Evolutionary conservation across 2,888 invertebrate genomes (phyloP), one percentile per base, ranked within the genome.

Genomic region (Dasypolia templi): DNA sequence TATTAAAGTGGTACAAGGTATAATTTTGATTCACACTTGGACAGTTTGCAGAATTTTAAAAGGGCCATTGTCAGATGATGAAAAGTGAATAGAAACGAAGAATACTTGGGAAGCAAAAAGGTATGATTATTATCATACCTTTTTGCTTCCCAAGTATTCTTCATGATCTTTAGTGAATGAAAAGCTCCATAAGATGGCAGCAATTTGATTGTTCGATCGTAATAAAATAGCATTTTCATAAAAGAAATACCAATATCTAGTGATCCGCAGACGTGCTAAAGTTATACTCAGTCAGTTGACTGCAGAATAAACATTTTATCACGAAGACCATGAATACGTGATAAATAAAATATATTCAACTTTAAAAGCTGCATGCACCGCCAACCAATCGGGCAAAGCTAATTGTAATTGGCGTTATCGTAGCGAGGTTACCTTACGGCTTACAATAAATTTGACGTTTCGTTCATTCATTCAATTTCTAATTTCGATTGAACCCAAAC

Each of bases 91-190:
- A 3, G 22, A 61, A 70, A 42, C 49, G 26, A 49, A 78, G 55
- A 61, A 61, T 55, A 44, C 67, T 75, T 59, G 9, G 1, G 0
- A 55, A 68, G 44, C 17, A 46, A 32, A 62, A 77, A 42, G 26
- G 26, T 11, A 55, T 35, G 61, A 26, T 39, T 26, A n/a, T n/a
- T 32, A 39, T 26, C 61, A 35, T 55, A 11, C 26, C 26, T 42
- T 77, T 62, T 32, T 46, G 17, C 44, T 68, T 55, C 0, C 1
- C 9, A 59, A 75, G 67, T 44, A 55, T 61, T 61, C 55, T 78
- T 49, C 26, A n/a, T n/a, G n/a, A n/a, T n/a, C n/a, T n/a, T n/a
- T n/a, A 49, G 7, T 26, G 32, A 22, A 7, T 55, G 14, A 26
- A 74, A 44, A n/a, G 9, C 26, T 46, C 4, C 19, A 3, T 26